These are phyloP conservation scores for Nemurella pictetii DNA, from an alignment of 2,888 invertebrate genomes.

Conservation along the genomic window DNA sequence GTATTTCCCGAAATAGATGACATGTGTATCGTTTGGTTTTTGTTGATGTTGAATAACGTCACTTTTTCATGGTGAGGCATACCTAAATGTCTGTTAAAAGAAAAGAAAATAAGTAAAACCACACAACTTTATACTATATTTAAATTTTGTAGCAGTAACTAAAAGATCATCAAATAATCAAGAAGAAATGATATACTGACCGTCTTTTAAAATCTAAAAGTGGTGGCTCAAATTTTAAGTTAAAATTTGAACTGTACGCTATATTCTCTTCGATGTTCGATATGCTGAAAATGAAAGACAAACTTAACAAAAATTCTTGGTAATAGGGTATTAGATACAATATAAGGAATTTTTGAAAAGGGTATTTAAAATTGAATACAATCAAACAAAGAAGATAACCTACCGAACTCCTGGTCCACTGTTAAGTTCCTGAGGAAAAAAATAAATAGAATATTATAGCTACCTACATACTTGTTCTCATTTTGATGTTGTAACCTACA, in stretches of 20 bases:
- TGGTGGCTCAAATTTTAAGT: constrained; percentile 66
- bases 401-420: constrained; percentile 34
- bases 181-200: constrained; percentile 52
- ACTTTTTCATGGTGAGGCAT: constrained; percentile 85
- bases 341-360: neutral
- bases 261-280: constrained; percentile 40
- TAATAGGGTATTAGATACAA: neutral
- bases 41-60: constrained; percentile 82
- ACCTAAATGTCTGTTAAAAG: constrained; percentile 73
- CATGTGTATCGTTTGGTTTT: constrained; percentile 85
- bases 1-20: constrained; percentile 93
- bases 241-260: constrained; percentile 46
- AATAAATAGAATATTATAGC: constrained; percentile 19
- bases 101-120: constrained; percentile 34
- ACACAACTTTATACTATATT: constrained; percentile 23
- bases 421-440: constrained; percentile 42
- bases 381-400: constrained; percentile 8
- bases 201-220: constrained; percentile 71
- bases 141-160: constrained; percentile 8
- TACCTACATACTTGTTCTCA: constrained; percentile 17
- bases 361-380: neutral
- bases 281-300: constrained; percentile 41
- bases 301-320: constrained; percentile 5
- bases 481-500: neutral
- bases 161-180: constrained; percentile 14